Conservation (phyloP, 2,888 invertebrate genomes). For the Dasypolia templi region DNA sequence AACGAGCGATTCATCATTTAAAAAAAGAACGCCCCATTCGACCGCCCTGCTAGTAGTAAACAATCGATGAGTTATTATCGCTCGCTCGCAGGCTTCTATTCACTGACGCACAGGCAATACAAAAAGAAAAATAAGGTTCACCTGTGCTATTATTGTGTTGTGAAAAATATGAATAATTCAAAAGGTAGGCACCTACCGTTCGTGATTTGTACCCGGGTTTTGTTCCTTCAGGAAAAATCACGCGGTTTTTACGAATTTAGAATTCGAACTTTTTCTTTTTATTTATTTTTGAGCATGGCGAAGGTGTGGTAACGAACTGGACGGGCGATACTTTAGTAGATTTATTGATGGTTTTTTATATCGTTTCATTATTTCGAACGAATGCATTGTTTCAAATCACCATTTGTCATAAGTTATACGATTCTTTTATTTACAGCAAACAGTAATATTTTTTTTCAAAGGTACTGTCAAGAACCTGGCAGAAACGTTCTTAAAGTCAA, state of each 20-base stretch:
- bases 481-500: too few relatives aligned
- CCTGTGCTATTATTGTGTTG: constrained; percentile 83
- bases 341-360: constrained; percentile 38
- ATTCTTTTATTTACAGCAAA: neutral
- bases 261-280: constrained; percentile 56
- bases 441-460: neutral
- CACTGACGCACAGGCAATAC: constrained; percentile 71
- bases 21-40: constrained; percentile 60
- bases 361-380: neutral
- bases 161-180: constrained; percentile 86
- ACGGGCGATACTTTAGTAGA: constrained; percentile 36
- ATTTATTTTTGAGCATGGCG: constrained; percentile 43
- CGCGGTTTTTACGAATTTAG: constrained; percentile 64
- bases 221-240: constrained; percentile 73
- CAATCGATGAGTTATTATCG: constrained; percentile 89
- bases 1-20: constrained; percentile 68
- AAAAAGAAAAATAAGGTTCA: constrained; percentile 85
- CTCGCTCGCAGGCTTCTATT: constrained; percentile 81
- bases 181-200: constrained; percentile 68
- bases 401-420: too few relatives aligned
- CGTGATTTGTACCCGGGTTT: constrained; percentile 81
- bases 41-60: constrained; percentile 80
- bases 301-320: constrained; percentile 55
- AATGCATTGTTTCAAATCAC: neutral
- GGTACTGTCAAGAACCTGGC: too few relatives aligned